Base-by-base conservation (phyloP, 2,113 vertebrate genomes). In the Albula glossodonta region DNA sequence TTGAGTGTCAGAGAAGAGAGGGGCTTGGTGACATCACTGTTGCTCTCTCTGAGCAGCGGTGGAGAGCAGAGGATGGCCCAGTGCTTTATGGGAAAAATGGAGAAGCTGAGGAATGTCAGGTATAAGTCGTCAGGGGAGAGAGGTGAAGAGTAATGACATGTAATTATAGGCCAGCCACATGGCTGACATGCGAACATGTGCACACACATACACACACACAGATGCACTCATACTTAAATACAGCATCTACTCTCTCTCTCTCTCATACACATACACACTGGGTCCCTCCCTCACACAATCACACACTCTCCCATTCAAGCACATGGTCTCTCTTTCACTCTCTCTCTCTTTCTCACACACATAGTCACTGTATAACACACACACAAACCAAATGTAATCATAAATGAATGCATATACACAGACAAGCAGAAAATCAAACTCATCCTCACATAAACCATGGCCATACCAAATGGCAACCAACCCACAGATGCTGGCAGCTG, bases 141-240 rank as follows among this genome's bases (percentile, higher is more conserved):
- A 86, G 52, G 79, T 86, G 87, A 85, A 83, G 50, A 83, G 86
- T 92, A 93, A 93, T 92, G 66, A 89, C 79, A 83, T 63, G 49
- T 93, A 92, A 94, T 92, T 92, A 92, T 70, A 91, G 90, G 86
- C 89, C 25, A 51, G 79, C 89, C 90, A 90, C 90, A 84, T 51
- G 56, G 83, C 79, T 12, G 11, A 49, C 63, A 84, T 52, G 82
- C 80, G 53, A 9, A 80, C 49, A 84, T 50, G n/a, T 70, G 51
- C 19, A 77, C 15, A 60, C 52, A 81, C 50, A 84, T 51, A 17
- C 41, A 63, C 41, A 60, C 53, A 63, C 56, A 83, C 17, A 25
- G 31, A 49, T 7, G 9, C 81, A 63, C 41, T 41, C 81, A 60
- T 0, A 53, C 81, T 86, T 41, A 83, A n/a, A 83, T 56, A 56